These are phyloP conservation scores for Actinopyga echinites DNA, from an alignment of 53 echinoderm and acorn worm species.

Conservation along the genomic window DNA sequence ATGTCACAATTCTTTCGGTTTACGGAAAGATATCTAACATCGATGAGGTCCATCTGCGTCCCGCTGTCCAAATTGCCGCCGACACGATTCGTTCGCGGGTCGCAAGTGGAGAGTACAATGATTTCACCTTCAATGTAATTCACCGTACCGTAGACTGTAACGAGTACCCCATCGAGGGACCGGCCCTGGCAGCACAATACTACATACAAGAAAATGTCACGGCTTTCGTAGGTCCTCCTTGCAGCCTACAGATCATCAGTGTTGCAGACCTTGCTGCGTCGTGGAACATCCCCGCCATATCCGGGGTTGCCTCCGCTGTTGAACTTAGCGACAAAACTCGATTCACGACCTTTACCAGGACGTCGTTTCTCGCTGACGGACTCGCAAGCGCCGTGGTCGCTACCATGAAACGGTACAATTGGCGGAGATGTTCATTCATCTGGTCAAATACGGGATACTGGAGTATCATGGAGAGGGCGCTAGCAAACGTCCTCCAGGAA, in stretches of 20 bases:
- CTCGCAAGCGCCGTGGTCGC: conserved; percentile 44
- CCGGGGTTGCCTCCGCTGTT: conserved; percentile 57
- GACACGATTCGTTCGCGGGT: conserved; percentile 57
- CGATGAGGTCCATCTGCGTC: conserved; percentile 44
- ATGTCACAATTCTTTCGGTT: conserved; percentile 20
- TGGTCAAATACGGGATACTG: conserved; percentile 40
- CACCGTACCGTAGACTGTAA: conserved; percentile 36
- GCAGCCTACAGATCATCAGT: conserved; percentile 57
- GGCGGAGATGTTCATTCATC: conserved; percentile 45
- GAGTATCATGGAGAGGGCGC: conserved; percentile 31
- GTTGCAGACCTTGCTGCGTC: conserved; percentile 69
- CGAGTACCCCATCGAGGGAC: conserved; percentile 46
- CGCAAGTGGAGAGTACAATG: conserved; percentile 47
- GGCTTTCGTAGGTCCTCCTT: conserved; percentile 75
- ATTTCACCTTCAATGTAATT: conserved; percentile 62
- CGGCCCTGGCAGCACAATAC: conserved; percentile 62
- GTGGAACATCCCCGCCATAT: conserved; percentile 75
- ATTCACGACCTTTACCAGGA: conserved; percentile 62
- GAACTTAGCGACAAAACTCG: conserved; percentile 42
- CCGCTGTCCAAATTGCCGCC: conserved; percentile 72
- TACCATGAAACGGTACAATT: conserved; percentile 32
- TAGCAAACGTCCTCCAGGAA: conserved; percentile 28
- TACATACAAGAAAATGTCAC: conserved; percentile 47
- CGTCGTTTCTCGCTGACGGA: conserved; percentile 47
- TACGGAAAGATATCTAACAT: conserved; percentile 6